Evolutionary conservation across 2,797 vertebrate genomes (phyloP).

Genomic region (Centropyge bicolor): DNA sequence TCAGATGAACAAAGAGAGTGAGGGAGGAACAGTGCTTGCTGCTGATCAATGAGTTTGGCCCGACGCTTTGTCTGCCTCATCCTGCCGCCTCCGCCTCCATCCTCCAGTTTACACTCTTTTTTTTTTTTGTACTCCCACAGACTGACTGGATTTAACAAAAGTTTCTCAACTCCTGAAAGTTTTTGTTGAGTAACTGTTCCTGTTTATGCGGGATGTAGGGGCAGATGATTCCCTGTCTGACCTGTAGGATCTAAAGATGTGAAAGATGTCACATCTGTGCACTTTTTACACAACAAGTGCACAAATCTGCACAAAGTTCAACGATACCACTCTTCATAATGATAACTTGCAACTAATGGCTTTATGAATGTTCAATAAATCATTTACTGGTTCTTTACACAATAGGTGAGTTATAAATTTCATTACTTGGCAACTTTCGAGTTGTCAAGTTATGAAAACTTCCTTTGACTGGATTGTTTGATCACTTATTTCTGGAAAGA

Average conservation of each 20-base stretch:
- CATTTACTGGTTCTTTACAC: background rate
- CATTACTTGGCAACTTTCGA: no score
- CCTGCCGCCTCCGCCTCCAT: conserved; percentile 55
- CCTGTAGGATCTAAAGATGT: background rate
- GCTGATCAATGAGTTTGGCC: conserved; percentile 68
- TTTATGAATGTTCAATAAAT: background rate
- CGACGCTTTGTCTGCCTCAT: conserved; percentile 69
- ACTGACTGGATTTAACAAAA: conserved; percentile 36
- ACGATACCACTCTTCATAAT: no score
- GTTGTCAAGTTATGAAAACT: background rate
- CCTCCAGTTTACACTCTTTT: conserved; percentile 38
- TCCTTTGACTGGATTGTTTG: background rate
- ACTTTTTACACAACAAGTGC: background rate
- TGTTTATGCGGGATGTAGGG: background rate
- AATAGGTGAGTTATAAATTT: background rate
- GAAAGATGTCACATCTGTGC: background rate
- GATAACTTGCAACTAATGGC: background rate
- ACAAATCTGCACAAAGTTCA: background rate
- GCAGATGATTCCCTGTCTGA: conserved; percentile 24
- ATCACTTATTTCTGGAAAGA: background rate
- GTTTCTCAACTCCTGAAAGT: conserved; percentile 53
- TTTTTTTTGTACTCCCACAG: conserved; percentile 58
- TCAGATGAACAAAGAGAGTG: conserved; percentile 58
- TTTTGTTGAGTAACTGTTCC: conserved; percentile 43
- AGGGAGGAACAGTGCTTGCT: conserved; percentile 55